phyloP scores from a whole-genome alignment of 2,113 vertebrate species.

The Trogon melanurus region DNA sequence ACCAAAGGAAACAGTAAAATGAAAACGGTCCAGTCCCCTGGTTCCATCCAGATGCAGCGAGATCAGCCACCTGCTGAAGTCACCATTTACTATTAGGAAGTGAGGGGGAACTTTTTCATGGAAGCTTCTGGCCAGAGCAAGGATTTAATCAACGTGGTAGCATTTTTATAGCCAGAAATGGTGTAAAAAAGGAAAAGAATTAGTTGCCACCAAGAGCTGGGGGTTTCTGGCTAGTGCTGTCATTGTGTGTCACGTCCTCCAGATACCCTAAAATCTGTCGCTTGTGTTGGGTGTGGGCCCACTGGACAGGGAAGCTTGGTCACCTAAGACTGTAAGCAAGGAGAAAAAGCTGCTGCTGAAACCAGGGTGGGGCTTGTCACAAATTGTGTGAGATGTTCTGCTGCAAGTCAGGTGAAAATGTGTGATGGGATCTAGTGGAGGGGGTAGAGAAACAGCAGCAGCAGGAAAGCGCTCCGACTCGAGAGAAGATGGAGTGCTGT shows the following conservation, averaged over 20 bases:
- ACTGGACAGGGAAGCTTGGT: neutral
- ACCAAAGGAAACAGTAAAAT: neutral
- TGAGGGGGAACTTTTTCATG: neutral
- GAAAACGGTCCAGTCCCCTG: neutral
- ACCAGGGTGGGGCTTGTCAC: neutral
- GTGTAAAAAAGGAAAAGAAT: neutral
- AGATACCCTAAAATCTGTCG: neutral
- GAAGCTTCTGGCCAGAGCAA: neutral
- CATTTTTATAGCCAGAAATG: neutral
- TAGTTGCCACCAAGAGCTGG: neutral
- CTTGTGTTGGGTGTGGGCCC: neutral
- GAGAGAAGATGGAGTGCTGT: neutral
- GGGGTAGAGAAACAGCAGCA: neutral
- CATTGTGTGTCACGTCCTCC: neutral
- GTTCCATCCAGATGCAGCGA: neutral
- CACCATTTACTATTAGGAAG: rapidly evolving
- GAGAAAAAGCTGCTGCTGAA: neutral
- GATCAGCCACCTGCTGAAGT: neutral
- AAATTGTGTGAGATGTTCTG: rapidly evolving
- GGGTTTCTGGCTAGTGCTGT: neutral
- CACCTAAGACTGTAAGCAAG: neutral
- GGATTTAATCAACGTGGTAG: neutral
- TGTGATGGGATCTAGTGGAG: neutral
- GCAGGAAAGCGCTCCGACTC: neutral
- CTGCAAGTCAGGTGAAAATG: neutral